phyloP scores from a whole-genome alignment of 2,888 invertebrate species.

The Empis livida region DNA sequence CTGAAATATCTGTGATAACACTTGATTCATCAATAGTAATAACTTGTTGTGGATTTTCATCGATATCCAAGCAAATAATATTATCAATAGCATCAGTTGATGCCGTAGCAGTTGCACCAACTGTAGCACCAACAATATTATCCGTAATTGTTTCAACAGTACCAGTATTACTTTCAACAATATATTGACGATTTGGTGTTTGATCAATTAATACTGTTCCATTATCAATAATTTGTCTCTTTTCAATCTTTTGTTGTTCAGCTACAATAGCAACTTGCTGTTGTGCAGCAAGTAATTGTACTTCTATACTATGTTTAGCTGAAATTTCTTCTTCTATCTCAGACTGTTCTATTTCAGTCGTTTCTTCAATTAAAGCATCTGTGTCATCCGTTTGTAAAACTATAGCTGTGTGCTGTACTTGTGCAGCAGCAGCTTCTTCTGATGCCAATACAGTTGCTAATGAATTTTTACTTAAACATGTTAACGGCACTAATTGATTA shows the following conservation, averaged over 20 bases:
- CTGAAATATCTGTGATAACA: neutral
- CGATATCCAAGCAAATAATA: neutral
- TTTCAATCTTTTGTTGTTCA: constrained; percentile 1
- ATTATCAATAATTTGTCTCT: too few relatives aligned
- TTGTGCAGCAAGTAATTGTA: neutral
- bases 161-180: too few relatives aligned
- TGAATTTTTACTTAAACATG: constrained; percentile 1
- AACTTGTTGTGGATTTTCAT: neutral
- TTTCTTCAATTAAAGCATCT: constrained; percentile 2
- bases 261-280: constrained; percentile 4
- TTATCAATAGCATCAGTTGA: neutral
- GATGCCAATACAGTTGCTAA: neutral
- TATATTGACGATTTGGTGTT: too few relatives aligned
- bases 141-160: too few relatives aligned
- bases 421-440: neutral
- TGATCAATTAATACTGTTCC: too few relatives aligned
- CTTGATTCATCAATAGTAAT: neutral
- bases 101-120: too few relatives aligned
- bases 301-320: too few relatives aligned
- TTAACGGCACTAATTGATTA: constrained; percentile 24
- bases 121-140: too few relatives aligned
- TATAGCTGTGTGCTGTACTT: too few relatives aligned
- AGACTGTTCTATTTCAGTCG: constrained; percentile 1
- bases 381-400: neutral
- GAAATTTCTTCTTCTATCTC: too few relatives aligned